Conservation (phyloP, 2,888 invertebrate species). For the Stenurella melanura region DNA sequence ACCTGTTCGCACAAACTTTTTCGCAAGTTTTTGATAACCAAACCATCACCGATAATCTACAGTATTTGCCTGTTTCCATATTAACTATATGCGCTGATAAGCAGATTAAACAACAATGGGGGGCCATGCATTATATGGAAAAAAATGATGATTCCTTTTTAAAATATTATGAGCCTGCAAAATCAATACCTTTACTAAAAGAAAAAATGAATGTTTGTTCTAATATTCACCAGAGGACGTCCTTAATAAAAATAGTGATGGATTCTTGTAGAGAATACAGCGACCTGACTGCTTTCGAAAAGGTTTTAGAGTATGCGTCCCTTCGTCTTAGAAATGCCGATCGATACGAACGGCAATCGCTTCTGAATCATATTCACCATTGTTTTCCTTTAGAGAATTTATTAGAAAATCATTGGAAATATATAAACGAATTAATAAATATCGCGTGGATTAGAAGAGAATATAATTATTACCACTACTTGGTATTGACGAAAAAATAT, state of each 20-base stretch:
- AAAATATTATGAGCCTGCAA: slow-evolving; percentile 49
- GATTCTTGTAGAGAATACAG: slow-evolving; percentile 50
- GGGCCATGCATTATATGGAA: slow-evolving; percentile 47
- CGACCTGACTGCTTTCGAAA: slow-evolving; percentile 52
- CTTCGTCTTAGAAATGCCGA: slow-evolving; percentile 56
- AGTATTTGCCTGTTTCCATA: slow-evolving; percentile 18
- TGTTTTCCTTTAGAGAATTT: slow-evolving; percentile 37
- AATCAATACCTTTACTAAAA: slow-evolving; percentile 55
- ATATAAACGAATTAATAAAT: slow-evolving; percentile 52
- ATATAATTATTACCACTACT: slow-evolving; percentile 23
- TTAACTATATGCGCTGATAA: slow-evolving; percentile 41
- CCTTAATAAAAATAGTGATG: slow-evolving; percentile 48
- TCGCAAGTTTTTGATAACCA: slow-evolving; percentile 44
- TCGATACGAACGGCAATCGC: slow-evolving; percentile 14
- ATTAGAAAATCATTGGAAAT: slow-evolving; percentile 55
- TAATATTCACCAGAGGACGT: slow-evolving; percentile 44
- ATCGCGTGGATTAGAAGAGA: slow-evolving; percentile 45
- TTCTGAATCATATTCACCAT: slow-evolving; percentile 37
- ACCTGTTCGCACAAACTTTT: slow-evolving; percentile 50
- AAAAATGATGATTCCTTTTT: slow-evolving; percentile 45
- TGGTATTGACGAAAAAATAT: slow-evolving; percentile 41
- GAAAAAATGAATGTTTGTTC: slow-evolving; percentile 58
- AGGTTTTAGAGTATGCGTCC: slow-evolving; percentile 57
- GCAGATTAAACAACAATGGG: slow-evolving; percentile 50
- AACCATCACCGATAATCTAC: slow-evolving; percentile 38